phyloP scores from a whole-genome alignment of 2,113 vertebrate genomes.

The Eleginops maclovinus region DNA sequence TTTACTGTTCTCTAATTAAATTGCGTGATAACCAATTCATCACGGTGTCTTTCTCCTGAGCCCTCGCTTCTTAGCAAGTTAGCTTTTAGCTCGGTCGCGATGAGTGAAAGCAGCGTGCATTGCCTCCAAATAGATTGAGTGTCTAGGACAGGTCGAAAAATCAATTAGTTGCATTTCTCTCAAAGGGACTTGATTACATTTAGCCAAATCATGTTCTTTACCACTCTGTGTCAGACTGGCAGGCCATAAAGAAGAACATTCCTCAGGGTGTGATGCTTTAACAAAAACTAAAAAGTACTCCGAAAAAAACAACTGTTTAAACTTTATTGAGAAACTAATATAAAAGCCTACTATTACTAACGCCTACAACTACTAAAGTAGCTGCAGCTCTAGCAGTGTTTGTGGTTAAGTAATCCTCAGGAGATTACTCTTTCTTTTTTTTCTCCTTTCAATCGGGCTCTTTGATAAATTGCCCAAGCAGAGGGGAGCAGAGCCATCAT shows the following conservation, averaged over 20 bases:
- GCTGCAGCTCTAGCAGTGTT: slow-evolving; percentile 12
- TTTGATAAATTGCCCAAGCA: slow-evolving; percentile 64
- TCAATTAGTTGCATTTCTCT: slow-evolving; percentile 64
- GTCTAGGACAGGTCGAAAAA: slow-evolving; percentile 59
- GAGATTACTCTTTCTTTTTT: background rate
- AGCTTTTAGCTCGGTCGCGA: slow-evolving; percentile 47
- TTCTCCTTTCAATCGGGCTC: slow-evolving; percentile 25
- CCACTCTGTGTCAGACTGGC: slow-evolving; percentile 13
- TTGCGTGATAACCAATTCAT: slow-evolving; percentile 46
- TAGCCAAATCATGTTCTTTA: slow-evolving; percentile 35
- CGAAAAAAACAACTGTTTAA: background rate
- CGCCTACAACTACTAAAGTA: no score
- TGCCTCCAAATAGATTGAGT: slow-evolving; percentile 49
- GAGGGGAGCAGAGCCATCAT: slow-evolving; percentile 52
- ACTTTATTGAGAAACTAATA: slow-evolving; percentile 23
- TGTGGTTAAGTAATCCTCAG: slow-evolving; percentile 37
- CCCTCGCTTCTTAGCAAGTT: slow-evolving; percentile 37
- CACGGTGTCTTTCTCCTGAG: slow-evolving; percentile 37
- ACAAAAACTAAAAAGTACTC: slow-evolving; percentile 16
- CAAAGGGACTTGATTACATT: slow-evolving; percentile 68
- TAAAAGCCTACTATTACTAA: slow-evolving; percentile 7
- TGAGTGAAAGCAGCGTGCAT: slow-evolving; percentile 29
- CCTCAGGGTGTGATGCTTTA: slow-evolving; percentile 12
- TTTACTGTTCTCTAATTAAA: slow-evolving; percentile 49
- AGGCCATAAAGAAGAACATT: slow-evolving; percentile 26